A percentile compares a stretch with the other conserved stretches of the same genome.
Conservation (phyloP, 2,888 invertebrate genomes). For the Drosophila tripunctata region DNA sequence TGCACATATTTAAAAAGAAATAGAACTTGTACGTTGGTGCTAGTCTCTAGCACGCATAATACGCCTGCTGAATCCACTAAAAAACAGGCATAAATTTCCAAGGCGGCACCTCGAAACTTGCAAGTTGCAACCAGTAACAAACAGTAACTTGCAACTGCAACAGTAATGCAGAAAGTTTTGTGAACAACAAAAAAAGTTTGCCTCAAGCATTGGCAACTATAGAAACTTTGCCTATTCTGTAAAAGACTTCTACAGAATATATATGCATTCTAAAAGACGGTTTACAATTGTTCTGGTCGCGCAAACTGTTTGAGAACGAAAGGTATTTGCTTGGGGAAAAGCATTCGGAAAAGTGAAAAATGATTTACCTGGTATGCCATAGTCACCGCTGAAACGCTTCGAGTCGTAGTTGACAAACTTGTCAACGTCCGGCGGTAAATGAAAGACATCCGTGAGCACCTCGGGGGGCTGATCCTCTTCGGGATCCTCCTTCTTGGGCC, state of each 20-base stretch:
- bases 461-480: conserved; percentile 87
- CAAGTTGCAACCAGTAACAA: conserved; percentile 2
- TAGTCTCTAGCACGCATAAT: conserved; percentile 47
- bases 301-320: background rate
- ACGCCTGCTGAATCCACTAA: conserved; percentile 53
- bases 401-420: conserved; percentile 87
- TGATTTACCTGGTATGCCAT: conserved; percentile 87
- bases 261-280: conserved; percentile 5
- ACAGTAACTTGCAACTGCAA: conserved; percentile 35
- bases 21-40: conserved; percentile 30
- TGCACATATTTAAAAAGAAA: conserved; percentile 56
- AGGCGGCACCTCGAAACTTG: conserved; percentile 15
- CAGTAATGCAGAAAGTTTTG: conserved; percentile 52
- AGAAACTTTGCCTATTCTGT: conserved; percentile 38
- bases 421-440: conserved; percentile 88
- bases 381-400: conserved; percentile 88
- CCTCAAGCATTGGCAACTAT: conserved; percentile 35
- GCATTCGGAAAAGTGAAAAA: too few species aligned
- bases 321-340: conserved; percentile 6
- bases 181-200: conserved; percentile 54
- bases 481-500: conserved; percentile 91
- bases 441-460: conserved; percentile 92
- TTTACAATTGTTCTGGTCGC: conserved; percentile 22
- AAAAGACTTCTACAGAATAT: conserved; percentile 33
- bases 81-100: conserved; percentile 69